Evolutionary conservation across 2,113 vertebrate genomes (phyloP).

Genomic region (mouse (Mus musculus)): DNA sequence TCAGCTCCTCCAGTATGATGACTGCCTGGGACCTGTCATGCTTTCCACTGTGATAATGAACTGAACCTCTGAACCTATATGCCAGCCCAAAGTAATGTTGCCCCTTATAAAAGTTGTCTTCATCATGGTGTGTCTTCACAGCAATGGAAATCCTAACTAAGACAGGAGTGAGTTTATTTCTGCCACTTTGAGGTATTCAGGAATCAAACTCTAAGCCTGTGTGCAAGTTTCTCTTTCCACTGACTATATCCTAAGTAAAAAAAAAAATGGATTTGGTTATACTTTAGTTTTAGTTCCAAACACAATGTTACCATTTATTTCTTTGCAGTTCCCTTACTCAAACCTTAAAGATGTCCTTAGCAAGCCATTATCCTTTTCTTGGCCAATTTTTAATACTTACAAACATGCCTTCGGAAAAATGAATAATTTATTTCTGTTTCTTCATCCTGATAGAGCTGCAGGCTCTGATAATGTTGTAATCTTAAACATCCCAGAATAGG

Average conservation of each 20-base stretch:
- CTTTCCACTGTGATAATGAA: too few species aligned
- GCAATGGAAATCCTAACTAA: too few species aligned
- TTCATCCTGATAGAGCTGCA: background rate
- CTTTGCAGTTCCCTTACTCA: background rate
- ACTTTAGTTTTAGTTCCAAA: background rate
- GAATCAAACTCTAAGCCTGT: background rate
- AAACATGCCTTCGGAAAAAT: background rate
- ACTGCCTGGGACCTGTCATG: too few species aligned
- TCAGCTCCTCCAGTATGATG: too few species aligned
- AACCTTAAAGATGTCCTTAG: background rate
- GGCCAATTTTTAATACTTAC: background rate
- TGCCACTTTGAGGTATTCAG: background rate
- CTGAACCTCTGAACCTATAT: too few species aligned
- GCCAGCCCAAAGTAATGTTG: too few species aligned
- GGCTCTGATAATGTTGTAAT: background rate
- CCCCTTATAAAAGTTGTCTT: too few species aligned
- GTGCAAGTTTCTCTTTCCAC: background rate
- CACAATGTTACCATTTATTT: background rate
- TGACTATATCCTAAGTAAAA: background rate
- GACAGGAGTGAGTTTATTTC: background rate
- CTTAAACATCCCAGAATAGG: background rate
- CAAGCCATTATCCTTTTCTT: background rate
- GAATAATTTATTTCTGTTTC: background rate
- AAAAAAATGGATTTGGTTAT: background rate
- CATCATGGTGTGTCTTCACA: too few species aligned